Evolutionary conservation across 2,888 invertebrate species (phyloP), one percentile per base, ranked within the genome.

Genomic region (Operophtera brumata): DNA sequence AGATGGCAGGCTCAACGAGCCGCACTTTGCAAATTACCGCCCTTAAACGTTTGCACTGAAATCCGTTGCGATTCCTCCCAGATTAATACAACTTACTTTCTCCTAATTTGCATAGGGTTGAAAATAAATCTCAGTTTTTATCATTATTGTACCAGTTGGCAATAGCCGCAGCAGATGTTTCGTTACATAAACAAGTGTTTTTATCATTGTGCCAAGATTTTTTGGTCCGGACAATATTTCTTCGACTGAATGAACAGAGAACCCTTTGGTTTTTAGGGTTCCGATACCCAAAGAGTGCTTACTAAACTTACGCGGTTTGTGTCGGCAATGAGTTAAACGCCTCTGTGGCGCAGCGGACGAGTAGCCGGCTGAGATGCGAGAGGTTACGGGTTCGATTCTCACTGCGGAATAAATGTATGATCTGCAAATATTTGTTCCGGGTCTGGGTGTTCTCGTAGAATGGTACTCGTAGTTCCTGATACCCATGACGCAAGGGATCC

Each of bases 11-110:
- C 73, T 69, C 70, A 71, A 73, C 77, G 75, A 71, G 71, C 65
- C 71, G 66, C 70, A 72, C 73, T 78, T 82, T 75, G 66, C 82
- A 82, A 85, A 85, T 86, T 84, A 82, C 80, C 77, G 76, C 77
- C 76, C 79, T 76, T 70, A 78, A 81, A 65, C 75, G 73, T 77
- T 78, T 71, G 66, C 73, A 63, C 59, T 59, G 73, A 76, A 75
- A 81, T 78, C 79, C 78, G 74, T 80, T 75, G 78, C 70, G 65
- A 73, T 71, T 61, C 75, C 67, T 67, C 65, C 70, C 70, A 77
- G 78, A 79, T 80, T 73, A 71, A 78, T 77, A 78, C 78, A 69
- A 69, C 57, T 62, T 67, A 66, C 58, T 57, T 69, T 69, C 63
- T 57, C 36, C 45, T 64, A 62, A 75, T 79, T 77, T 75, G 67